Conservation (phyloP, 23 tunicate genomes). For the Styela clava region DNA sequence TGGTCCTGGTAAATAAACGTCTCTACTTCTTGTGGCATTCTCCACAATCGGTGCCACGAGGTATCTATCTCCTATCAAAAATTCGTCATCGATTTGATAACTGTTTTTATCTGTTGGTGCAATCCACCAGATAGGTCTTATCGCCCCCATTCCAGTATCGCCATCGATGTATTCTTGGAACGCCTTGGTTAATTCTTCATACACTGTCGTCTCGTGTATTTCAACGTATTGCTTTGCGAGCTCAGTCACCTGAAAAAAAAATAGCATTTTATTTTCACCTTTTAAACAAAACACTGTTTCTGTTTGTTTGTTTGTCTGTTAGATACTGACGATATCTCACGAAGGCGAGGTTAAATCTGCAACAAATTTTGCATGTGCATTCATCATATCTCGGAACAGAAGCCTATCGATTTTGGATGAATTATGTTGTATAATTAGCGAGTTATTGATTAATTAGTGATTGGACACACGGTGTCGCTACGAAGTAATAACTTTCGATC, state of each 20-base stretch:
- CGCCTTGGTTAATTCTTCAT: slow-evolving; percentile 42
- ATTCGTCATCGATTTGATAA: slow-evolving; percentile 67
- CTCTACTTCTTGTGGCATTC: slow-evolving; percentile 52
- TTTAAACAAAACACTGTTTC: too few relatives aligned
- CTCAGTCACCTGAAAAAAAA: slow-evolving; percentile 17
- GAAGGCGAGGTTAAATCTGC: too few relatives aligned
- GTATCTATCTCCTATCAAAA: slow-evolving; percentile 71
- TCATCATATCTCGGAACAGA: too few relatives aligned
- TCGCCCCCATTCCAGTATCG: slow-evolving; percentile 59
- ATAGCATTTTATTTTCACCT: neutral
- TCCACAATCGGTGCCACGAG: slow-evolving; percentile 84
- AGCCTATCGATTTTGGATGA: too few relatives aligned
- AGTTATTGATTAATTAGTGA: too few relatives aligned
- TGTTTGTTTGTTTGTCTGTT: too few relatives aligned
- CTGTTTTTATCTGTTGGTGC: slow-evolving; percentile 37
- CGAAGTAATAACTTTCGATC: too few relatives aligned
- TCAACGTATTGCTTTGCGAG: slow-evolving; percentile 47
- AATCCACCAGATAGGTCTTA: slow-evolving; percentile 88
- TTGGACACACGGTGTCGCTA: too few relatives aligned
- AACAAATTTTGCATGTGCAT: too few relatives aligned
- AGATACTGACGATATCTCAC: too few relatives aligned
- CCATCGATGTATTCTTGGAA: slow-evolving; percentile 46
- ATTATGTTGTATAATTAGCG: too few relatives aligned
- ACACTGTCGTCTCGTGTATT: slow-evolving; percentile 62
- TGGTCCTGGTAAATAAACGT: slow-evolving; percentile 86